phyloP scores from a whole-genome alignment of 2,888 invertebrate species.

The Spodoptera littoralis region DNA sequence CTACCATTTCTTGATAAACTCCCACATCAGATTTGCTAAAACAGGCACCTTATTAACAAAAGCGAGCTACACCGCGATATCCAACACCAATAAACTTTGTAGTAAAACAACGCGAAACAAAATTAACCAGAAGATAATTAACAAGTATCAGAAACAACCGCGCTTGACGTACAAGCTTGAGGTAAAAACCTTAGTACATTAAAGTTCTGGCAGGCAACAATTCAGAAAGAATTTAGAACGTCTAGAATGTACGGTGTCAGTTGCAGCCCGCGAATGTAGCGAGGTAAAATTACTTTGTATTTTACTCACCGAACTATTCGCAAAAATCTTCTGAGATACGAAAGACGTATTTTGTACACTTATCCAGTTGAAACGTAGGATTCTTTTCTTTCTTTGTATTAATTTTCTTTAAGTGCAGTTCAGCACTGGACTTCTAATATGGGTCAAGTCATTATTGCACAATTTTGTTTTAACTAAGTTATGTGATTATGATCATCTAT shows the following conservation, averaged over 20 bases:
- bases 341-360: too few relatives aligned
- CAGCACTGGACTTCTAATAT: too few relatives aligned
- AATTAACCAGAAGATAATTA: constrained; percentile 26
- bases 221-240: constrained; percentile 20
- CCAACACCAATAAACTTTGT: background rate
- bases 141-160: constrained; percentile 32
- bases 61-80: too few relatives aligned
- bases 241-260: constrained; percentile 11
- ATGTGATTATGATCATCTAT: too few relatives aligned
- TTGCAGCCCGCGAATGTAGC: constrained; percentile 7
- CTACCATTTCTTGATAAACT: too few relatives aligned
- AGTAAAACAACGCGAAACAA: constrained; percentile 6
- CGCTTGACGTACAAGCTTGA: constrained; percentile 3
- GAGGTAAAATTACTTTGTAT: background rate
- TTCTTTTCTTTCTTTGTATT: too few relatives aligned
- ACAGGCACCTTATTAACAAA: too few relatives aligned
- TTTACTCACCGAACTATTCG: background rate
- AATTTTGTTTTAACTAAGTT: too few relatives aligned
- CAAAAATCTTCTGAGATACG: too few relatives aligned
- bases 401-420: too few relatives aligned
- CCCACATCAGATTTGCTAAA: too few relatives aligned
- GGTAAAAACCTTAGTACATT: constrained; percentile 29
- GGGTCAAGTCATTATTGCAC: too few relatives aligned
- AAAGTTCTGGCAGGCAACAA: constrained; percentile 20
- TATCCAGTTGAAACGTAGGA: background rate